Percentiles rank a stretch among this genome's conserved stretches.
These are phyloP conservation scores for Heterodera carotae DNA, from an alignment of 1,140 invertebrate genomes.

Conservation along the genomic window DNA sequence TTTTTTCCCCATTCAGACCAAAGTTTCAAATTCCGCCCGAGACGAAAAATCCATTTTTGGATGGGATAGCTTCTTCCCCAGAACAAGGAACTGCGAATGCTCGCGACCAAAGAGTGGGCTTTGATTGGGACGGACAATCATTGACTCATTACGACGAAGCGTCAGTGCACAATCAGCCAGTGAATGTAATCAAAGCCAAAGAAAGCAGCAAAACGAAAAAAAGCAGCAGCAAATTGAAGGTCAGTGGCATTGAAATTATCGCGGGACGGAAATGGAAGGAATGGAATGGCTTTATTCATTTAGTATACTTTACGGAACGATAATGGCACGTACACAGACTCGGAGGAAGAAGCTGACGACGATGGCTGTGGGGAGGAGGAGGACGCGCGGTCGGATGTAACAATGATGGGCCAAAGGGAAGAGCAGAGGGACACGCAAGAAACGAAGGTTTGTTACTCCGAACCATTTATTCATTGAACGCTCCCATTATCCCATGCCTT, in stretches of 20 bases:
- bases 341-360: neutral
- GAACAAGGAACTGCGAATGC: neutral
- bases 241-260: neutral
- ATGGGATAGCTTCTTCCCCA: neutral
- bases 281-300: neutral
- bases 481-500: too few relatives aligned
- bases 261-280: slow-evolving; percentile 3
- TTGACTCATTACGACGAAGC: neutral
- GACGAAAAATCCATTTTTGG: neutral
- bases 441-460: neutral
- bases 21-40: slow-evolving; percentile 16
- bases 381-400: neutral
- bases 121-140: neutral
- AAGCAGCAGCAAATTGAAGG: slow-evolving; percentile 7
- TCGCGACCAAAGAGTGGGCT: neutral
- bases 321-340: neutral
- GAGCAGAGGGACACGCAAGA: neutral
- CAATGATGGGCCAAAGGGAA: neutral
- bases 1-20: neutral
- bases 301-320: neutral
- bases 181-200: neutral
- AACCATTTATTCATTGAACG: too few relatives aligned
- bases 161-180: neutral
- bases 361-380: neutral
- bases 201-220: neutral